Conservation (phyloP, 2,888 invertebrate species). For the Dryadula phaetusa region DNA sequence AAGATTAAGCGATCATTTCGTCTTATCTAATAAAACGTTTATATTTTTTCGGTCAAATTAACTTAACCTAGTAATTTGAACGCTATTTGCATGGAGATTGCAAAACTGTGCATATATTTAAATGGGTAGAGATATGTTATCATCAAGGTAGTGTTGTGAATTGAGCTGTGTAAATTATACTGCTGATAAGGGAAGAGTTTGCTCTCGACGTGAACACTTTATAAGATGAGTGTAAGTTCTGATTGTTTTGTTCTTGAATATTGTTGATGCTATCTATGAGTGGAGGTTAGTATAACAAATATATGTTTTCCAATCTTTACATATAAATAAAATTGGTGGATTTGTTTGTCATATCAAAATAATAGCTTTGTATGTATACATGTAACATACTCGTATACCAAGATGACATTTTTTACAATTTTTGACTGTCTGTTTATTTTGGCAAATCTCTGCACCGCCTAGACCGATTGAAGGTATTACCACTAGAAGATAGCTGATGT, state of each 20-base stretch:
- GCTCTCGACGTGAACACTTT: slow-evolving; percentile 35
- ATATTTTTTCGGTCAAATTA: slow-evolving; percentile 23
- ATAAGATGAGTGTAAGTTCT: slow-evolving; percentile 31
- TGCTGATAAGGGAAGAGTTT: slow-evolving; percentile 39
- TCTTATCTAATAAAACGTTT: slow-evolving; percentile 8
- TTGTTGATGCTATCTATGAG: slow-evolving; percentile 3
- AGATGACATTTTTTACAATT: no score
- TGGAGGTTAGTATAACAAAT: no score
- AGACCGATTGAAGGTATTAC: no score
- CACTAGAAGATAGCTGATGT: no score
- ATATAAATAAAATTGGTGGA: no score
- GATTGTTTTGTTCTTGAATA: slow-evolving; percentile 24
- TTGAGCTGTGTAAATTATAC: slow-evolving; percentile 42
- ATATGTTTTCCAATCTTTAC: no score
- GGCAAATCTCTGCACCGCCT: no score
- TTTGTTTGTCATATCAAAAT: no score
- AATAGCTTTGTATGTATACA: no score
- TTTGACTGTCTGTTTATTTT: no score
- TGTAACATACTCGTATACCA: no score
- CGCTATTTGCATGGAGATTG: slow-evolving; percentile 40
- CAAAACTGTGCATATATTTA: slow-evolving; percentile 43
- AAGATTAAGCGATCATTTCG: background rate
- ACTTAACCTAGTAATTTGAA: slow-evolving; percentile 37
- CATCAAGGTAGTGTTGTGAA: slow-evolving; percentile 44
- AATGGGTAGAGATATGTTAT: slow-evolving; percentile 37